Evolutionary conservation across 2,888 invertebrate species (phyloP).

Genomic region (Gortyna flavago): DNA sequence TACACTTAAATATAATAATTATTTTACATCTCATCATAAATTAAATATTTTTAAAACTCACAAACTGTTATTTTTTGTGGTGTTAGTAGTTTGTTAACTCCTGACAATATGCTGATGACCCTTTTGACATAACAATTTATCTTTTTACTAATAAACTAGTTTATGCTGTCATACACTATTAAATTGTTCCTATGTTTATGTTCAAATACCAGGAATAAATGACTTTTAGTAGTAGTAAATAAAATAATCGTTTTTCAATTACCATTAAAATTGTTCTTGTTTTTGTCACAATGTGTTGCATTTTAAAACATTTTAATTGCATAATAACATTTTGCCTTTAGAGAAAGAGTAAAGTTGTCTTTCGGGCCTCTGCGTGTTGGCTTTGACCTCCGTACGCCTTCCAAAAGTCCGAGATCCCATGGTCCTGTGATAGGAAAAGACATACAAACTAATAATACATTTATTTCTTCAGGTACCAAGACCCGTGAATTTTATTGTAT

Average conservation of each 20-base stretch:
- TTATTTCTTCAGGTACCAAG: constrained; percentile 7
- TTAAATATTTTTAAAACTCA: no score
- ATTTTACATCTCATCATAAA: neutral
- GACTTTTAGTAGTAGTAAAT: neutral
- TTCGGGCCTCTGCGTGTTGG: neutral
- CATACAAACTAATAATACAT: constrained; percentile 19
- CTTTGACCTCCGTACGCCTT: constrained; percentile 1
- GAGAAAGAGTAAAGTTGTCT: constrained; percentile 9
- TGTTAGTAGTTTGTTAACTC: no score
- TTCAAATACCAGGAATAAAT: neutral
- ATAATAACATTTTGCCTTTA: neutral
- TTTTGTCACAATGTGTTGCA: neutral
- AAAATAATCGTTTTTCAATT: neutral
- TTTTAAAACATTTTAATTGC: neutral
- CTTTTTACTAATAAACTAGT: no score
- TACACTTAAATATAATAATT: neutral
- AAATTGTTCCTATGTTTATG: neutral
- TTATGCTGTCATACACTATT: no score
- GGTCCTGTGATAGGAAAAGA: constrained; percentile 22
- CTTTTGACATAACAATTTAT: no score
- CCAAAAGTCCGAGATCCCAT: constrained; percentile 20
- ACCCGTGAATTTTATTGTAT: neutral
- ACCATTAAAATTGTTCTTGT: neutral
- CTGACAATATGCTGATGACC: no score
- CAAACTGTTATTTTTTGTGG: no score